phyloP scores from a whole-genome alignment of 2,113 vertebrate genomes.

The Stomatorhinus ivindoensis region DNA sequence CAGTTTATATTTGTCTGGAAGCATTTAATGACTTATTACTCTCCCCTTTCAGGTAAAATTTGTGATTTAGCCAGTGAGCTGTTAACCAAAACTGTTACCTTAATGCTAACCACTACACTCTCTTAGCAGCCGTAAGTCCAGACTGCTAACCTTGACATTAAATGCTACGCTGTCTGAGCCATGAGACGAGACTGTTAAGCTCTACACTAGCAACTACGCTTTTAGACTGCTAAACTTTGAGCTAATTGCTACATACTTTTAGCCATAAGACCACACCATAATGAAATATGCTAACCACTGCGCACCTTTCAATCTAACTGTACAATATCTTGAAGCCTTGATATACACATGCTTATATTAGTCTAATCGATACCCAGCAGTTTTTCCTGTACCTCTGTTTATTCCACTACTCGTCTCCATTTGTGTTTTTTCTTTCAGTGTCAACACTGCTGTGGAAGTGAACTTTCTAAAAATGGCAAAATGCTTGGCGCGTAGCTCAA shows the following conservation, averaged over 20 bases:
- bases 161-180: neutral
- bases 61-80: neutral
- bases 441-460: slow-evolving; percentile 19
- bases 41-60: neutral
- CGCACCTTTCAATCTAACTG: neutral
- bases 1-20: neutral
- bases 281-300: neutral
- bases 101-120: neutral
- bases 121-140: neutral
- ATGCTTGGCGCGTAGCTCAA: neutral
- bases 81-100: neutral
- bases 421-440: slow-evolving; percentile 22
- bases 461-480: slow-evolving; percentile 25
- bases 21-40: neutral
- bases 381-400: neutral
- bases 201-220: neutral
- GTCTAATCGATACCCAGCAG: neutral
- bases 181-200: neutral
- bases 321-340: neutral
- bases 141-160: neutral
- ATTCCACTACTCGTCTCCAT: slow-evolving; percentile 9
- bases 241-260: neutral
- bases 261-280: neutral
- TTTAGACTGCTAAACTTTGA: neutral
- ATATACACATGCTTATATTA: slow-evolving; percentile 2